A percentile compares a stretch with the other conserved stretches of the same genome.
Evolutionary conservation across 37 sponge, comb jelly and placozoan species (phyloP).

Genomic region (Beroe forskalii): DNA sequence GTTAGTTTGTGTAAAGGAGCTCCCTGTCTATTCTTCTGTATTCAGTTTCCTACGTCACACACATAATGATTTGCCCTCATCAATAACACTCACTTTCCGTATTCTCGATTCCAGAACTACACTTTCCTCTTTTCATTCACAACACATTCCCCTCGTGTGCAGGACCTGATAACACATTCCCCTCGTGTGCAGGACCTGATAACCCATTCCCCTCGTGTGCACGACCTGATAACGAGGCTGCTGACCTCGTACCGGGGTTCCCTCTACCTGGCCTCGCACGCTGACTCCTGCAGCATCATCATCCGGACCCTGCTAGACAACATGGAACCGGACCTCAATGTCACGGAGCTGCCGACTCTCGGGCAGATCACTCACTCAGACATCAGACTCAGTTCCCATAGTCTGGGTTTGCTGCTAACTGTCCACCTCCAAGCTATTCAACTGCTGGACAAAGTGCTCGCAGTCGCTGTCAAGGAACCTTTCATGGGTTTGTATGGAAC

Average conservation of each 20-base stretch:
- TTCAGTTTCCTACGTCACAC: no score
- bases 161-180: no score
- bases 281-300: not conserved
- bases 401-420: slow-evolving; percentile 41
- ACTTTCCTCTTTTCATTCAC: no score
- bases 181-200: no score
- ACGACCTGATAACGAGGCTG: not conserved
- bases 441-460: slow-evolving; percentile 48
- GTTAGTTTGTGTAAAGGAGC: slow-evolving; percentile 2
- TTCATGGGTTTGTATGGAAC: no score
- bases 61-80: no score
- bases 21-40: no score
- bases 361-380: not conserved
- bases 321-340: slow-evolving; percentile 26
- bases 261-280: slow-evolving; percentile 11
- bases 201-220: slow-evolving; percentile 4
- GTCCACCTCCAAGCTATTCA: slow-evolving; percentile 49
- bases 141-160: no score
- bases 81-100: no score
- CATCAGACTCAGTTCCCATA: slow-evolving; percentile 41
- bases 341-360: slow-evolving; percentile 35
- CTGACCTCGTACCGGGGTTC: not conserved
- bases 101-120: no score
- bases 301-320: slow-evolving; percentile 55
- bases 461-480: slow-evolving; percentile 51